Evolutionary conservation across 2,888 invertebrate species (phyloP), one percentile per base, ranked within the genome.

Genomic region (Euplagia quadripunctaria): DNA sequence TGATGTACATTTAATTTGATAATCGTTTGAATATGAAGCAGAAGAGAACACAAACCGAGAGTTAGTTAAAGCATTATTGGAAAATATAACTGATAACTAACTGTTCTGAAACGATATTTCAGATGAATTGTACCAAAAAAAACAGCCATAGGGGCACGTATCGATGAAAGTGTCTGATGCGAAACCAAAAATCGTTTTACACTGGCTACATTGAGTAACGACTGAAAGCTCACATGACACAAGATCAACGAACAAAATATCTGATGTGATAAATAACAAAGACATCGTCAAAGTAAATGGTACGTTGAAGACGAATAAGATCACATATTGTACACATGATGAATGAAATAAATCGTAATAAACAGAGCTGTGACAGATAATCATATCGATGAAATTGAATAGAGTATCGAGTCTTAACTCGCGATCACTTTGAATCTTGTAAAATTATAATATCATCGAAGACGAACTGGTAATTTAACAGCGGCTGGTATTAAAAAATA

Each of bases 221-320:
- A 31, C 43, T 17, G 49, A 61, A 64, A 16, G 46, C 61, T 49
- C 17, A 63, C 49, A 68, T 68, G 75, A 82, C 8, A 75, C 31
- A 64, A 69, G 63, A 52, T 68, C 31, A 51, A 71, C 55, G 67
- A 75, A 75, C 66, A 74, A 69, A 70, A 74, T 17, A 64, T 68
- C 51, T 61, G 5, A 20, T 73, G 70, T 74, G 64, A 79, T 81
- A 83, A 77, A 77, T 81, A 84, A 80, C 79, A 70, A 74, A 73
- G 67, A 72, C 58, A 77, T 77, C 76, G 7, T 58, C 64, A 64
- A 75, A 70, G 72, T 69, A 72, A 78, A 78, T 69, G 68, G 46
- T n/a, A 75, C 71, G 63, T 69, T 70, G 58, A 74, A 80, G 70
- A 73, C 42, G 66, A 73, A 79, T 70, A 64, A 67, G n/a, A 63